These are phyloP conservation scores for Ammospiza maritima DNA, from an alignment of 2,797 vertebrate genomes.

Conservation along the genomic window DNA sequence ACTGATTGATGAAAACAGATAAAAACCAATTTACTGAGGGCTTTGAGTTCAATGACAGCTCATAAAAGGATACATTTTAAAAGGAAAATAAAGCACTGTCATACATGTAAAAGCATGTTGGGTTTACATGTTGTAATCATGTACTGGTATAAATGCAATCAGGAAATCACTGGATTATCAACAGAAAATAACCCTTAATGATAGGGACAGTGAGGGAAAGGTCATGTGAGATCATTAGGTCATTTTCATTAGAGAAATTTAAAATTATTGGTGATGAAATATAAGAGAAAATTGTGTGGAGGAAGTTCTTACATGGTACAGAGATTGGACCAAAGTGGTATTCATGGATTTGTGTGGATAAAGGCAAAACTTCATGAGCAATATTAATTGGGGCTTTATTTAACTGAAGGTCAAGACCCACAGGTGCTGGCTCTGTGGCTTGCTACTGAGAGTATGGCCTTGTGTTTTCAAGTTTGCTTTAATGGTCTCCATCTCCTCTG, in stretches of 20 bases:
- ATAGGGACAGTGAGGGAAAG: conserved; percentile 12
- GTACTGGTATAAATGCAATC: neutral
- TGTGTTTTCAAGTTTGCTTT: neutral
- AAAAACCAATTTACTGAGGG: neutral
- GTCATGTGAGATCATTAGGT: neutral
- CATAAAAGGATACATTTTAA: neutral
- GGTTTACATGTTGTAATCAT: neutral
- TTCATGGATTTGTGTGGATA: neutral
- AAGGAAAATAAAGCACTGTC: neutral
- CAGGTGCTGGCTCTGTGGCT: neutral
- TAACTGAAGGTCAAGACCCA: conserved; percentile 22
- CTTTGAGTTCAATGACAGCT: neutral
- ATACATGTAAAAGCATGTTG: neutral
- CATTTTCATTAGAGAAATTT: conserved; percentile 35
- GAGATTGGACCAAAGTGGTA: neutral
- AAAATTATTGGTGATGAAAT: conserved; percentile 42
- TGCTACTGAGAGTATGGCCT: neutral
- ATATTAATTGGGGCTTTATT: conserved; percentile 30
- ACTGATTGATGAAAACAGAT: neutral
- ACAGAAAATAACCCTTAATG: conserved; percentile 12
- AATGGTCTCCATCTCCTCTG: neutral
- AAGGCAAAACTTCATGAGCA: neutral
- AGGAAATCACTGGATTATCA: neutral
- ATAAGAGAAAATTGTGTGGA: neutral
- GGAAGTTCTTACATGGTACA: neutral